Evolutionary conservation across 2,113 vertebrate species (phyloP), one percentile per base, ranked within the genome.

Genomic region (Perca flavescens): DNA sequence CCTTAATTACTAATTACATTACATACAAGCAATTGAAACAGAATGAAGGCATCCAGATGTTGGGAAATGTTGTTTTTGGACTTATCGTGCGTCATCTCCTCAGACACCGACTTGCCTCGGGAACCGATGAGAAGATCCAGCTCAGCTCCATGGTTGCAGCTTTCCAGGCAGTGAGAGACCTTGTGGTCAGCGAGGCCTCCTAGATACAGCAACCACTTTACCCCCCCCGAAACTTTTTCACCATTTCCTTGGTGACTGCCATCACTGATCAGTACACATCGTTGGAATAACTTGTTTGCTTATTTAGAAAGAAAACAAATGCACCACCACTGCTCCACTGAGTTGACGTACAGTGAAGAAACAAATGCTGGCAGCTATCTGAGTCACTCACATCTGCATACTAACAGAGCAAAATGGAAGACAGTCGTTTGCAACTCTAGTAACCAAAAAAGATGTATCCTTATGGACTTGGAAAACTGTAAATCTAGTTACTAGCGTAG

Each of bases 121-220:
- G 98, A 40, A 98, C 97, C 74, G 97, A 88, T 0, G 98, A 99
- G 90, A 99, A 98, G 95, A 97, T 99, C 83, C 98, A 99, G 96
- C 95, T 99, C 79, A 98, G 98, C 88, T 97, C 98, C 53, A 97
- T 99, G 93, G 95, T 99, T 0, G 98, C 97, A 0, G 97, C 98
- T 1, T 99, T 99, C 93, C 98, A 99, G 85, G 96, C 96, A 54
- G 97, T 97, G 79, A 94, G 98, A 85, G 97, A 99, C 87, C 92
- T 98, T 34, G 97, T 99, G 17, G 97, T 96, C 73, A 96, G 96
- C 0, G 96, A 99, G 81, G 96, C 96, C 66, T 96, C 94, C 21
- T 73, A 84, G 74, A 65, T 13, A 5, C 46, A 49, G 2, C 3
- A 6, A 47, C 57, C 0, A 4, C 40, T 28, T 10, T 2, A 43